Conservation (phyloP, 2,113 vertebrate species). For the Pelobates fuscus region DNA sequence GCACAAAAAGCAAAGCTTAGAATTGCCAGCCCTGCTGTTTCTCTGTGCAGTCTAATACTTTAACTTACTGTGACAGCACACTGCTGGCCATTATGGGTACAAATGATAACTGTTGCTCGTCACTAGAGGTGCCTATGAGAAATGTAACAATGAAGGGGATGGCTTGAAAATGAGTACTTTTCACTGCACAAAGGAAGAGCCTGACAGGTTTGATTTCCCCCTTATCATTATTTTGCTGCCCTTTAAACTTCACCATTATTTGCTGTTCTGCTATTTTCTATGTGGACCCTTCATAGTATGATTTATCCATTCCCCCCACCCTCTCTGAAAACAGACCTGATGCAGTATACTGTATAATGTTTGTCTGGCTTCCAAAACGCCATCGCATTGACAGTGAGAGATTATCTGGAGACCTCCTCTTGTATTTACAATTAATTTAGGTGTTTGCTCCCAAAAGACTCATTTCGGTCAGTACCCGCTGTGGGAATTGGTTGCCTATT, state of each 20-base stretch:
- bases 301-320: not conserved
- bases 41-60: not conserved
- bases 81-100: constrained; percentile 7
- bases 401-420: not conserved
- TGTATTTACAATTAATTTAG: not conserved
- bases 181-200: not conserved
- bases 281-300: not conserved
- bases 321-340: not conserved
- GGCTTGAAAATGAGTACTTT: constrained; percentile 7
- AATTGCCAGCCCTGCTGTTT: not conserved
- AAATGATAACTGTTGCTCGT: constrained; percentile 14
- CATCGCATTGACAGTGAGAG: not conserved
- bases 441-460: not conserved
- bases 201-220: constrained; percentile 14
- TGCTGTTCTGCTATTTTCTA: not conserved
- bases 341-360: not conserved
- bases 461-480: too few species aligned
- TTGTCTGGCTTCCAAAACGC: not conserved
- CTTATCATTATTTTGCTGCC: constrained; percentile 21
- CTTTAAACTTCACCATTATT: constrained; percentile 4
- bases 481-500: too few species aligned
- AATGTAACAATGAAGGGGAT: not conserved
- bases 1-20: not conserved
- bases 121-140: not conserved
- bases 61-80: not conserved